Evolutionary conservation across 2,797 vertebrate species (phyloP).

Genomic region (Trachops cirrhosus): DNA sequence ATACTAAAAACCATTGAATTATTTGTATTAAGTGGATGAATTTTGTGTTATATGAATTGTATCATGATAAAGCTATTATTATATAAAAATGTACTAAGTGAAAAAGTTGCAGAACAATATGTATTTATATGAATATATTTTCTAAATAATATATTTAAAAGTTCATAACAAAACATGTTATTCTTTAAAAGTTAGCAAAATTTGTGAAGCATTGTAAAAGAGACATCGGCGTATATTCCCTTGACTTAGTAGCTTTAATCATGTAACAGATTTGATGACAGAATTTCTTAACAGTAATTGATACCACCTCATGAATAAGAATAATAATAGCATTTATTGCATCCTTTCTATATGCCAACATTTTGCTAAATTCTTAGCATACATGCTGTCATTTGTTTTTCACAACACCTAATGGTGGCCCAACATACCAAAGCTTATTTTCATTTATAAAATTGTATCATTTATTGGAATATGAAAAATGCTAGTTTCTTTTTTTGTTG

Average conservation of each 20-base stretch:
- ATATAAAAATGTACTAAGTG: background rate
- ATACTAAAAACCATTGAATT: background rate
- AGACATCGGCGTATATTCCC: background rate
- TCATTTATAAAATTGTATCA: background rate
- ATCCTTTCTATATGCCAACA: background rate
- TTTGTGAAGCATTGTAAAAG: background rate
- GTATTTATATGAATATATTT: background rate
- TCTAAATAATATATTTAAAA: background rate
- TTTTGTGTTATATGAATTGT: background rate
- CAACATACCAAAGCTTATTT: background rate
- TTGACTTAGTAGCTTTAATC: background rate
- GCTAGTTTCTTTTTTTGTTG: background rate
- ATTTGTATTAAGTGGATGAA: background rate
- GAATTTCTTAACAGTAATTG: background rate
- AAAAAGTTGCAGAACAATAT: background rate
- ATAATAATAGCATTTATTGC: background rate
- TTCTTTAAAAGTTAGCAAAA: background rate
- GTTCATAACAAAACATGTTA: background rate
- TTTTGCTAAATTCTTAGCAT: background rate
- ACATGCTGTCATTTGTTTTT: background rate
- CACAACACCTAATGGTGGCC: background rate
- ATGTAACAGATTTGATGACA: background rate
- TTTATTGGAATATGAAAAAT: background rate
- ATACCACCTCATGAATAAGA: background rate
- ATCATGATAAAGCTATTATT: background rate